Evolutionary conservation across 2,888 invertebrate species (phyloP).

Genomic region (Tupiocoris notatus): DNA sequence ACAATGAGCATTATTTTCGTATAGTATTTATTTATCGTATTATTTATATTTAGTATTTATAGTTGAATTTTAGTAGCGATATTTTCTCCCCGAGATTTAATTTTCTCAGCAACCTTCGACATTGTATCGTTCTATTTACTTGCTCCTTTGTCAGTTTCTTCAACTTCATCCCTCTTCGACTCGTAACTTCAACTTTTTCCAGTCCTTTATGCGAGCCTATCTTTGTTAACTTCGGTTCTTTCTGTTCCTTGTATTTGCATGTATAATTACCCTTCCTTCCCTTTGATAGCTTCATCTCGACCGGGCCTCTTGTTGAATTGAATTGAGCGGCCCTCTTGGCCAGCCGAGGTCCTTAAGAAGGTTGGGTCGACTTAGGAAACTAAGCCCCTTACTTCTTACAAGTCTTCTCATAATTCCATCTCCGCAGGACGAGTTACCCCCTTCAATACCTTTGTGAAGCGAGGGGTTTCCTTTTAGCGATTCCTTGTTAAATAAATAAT

Average conservation of each 20-base stretch:
- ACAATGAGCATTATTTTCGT: no score
- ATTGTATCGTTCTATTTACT: no score
- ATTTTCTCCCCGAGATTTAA: no score
- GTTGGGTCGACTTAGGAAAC: conserved; percentile 22
- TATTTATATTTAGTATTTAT: no score
- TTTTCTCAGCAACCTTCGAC: no score
- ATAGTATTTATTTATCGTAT: no score
- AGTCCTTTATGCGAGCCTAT: background rate
- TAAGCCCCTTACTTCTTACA: conserved; percentile 7
- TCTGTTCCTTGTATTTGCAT: conserved; percentile 29
- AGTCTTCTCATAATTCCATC: conserved; percentile 6
- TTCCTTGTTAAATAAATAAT: conserved; percentile 6
- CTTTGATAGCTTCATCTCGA: conserved; percentile 23
- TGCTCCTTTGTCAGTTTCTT: no score
- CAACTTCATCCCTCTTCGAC: no score
- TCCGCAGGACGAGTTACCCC: background rate
- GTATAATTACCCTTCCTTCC: conserved; percentile 37
- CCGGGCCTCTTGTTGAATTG: conserved; percentile 22
- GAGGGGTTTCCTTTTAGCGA: background rate
- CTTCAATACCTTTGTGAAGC: conserved; percentile 7
- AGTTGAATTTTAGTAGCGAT: no score
- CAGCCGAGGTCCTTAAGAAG: background rate
- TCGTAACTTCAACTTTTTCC: background rate
- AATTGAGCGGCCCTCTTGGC: conserved; percentile 2
- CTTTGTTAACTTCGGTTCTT: background rate